Conservation (phyloP, 2,888 invertebrate species). For the Cordilura impudica region DNA sequence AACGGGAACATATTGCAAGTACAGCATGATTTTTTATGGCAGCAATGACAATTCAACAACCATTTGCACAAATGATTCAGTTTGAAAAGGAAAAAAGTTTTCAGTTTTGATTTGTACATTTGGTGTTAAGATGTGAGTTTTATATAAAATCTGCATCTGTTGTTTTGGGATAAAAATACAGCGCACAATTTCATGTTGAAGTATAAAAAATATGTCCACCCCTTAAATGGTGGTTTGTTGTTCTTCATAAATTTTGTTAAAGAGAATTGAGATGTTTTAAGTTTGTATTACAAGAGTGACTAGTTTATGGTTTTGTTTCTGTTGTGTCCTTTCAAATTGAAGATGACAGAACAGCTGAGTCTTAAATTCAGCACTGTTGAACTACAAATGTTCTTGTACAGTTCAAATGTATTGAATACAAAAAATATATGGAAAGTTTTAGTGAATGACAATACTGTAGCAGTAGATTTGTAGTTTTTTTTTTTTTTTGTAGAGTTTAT, state of each 20-base stretch:
- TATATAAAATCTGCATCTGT: not conserved
- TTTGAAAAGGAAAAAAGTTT: constrained; percentile 22
- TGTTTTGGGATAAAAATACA: constrained; percentile 17
- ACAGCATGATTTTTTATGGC: constrained; percentile 50
- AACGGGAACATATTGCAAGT: constrained; percentile 36
- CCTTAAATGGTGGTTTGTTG: not conserved
- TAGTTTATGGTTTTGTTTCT: not conserved
- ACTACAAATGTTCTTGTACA: not conserved
- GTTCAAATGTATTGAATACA: not conserved
- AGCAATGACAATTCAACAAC: constrained; percentile 53
- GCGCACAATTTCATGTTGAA: constrained; percentile 24
- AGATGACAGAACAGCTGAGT: not conserved
- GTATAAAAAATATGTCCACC: not conserved
- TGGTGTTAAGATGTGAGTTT: constrained; percentile 14
- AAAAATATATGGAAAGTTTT: too few relatives aligned
- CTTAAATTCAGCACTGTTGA: not conserved
- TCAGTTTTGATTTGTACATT: constrained; percentile 27
- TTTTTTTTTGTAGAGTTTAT: too few relatives aligned
- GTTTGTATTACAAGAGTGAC: not conserved
- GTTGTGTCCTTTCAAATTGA: not conserved
- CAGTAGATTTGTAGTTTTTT: too few relatives aligned
- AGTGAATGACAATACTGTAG: not conserved
- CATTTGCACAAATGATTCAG: constrained; percentile 55
- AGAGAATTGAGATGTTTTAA: not conserved
- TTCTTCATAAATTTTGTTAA: not conserved